phyloP scores from a whole-genome alignment of 2,888 invertebrate genomes.

The Fragum whitleyi region DNA sequence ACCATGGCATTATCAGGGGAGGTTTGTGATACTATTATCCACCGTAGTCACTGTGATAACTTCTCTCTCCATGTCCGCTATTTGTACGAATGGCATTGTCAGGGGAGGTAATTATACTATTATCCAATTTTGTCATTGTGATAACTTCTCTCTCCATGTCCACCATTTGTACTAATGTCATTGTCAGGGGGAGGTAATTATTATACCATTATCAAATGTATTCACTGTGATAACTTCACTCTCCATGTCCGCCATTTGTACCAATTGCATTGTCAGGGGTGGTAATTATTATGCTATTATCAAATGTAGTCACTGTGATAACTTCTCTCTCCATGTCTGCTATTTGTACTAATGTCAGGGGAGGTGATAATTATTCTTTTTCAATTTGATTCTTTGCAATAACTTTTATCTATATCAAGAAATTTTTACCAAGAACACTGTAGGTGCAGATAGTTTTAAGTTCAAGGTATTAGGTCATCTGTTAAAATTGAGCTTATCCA shows the following conservation, averaged over 20 bases:
- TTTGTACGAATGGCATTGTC: conserved; percentile 99
- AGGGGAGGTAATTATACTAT: conserved; percentile 92
- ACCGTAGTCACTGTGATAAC: conserved; percentile 91
- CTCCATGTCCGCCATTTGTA: conserved; percentile 99
- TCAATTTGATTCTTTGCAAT: not conserved
- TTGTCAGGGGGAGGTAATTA: conserved; percentile 97
- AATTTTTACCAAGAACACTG: too few relatives aligned
- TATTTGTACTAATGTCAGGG: conserved; percentile 99
- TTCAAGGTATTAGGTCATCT: too few relatives aligned
- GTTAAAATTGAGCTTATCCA: too few relatives aligned
- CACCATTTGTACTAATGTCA: conserved; percentile 99
- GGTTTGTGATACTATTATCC: conserved; percentile 82
- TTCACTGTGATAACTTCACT: conserved; percentile 94
- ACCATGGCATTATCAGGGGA: conserved; percentile 99
- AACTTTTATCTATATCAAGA: too few relatives aligned
- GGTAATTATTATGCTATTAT: conserved; percentile 88
- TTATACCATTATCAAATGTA: conserved; percentile 81
- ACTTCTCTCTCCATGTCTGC: conserved; percentile 98
- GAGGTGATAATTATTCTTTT: conserved; percentile 89
- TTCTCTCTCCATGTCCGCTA: conserved; percentile 97
- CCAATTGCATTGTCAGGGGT: conserved; percentile 99
- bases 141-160: conserved; percentile 98
- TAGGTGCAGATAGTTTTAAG: too few relatives aligned
- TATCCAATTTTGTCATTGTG: conserved; percentile 87
- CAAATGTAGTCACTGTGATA: conserved; percentile 89